Conservation (phyloP, 2,888 invertebrate species). For the Sinhomidia bicolor region DNA sequence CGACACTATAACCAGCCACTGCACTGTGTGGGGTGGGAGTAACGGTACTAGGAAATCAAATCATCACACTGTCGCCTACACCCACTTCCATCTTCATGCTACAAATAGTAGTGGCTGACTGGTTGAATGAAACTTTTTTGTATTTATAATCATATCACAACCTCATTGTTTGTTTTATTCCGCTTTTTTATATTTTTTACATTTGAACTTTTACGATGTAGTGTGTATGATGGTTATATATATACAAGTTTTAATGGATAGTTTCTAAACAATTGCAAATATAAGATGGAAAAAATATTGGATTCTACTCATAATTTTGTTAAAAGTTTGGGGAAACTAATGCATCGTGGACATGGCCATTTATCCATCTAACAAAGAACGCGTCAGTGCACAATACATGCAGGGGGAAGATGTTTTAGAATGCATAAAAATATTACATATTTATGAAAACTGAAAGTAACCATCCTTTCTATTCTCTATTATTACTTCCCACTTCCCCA, state of each 20-base stretch:
- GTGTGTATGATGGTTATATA: background rate
- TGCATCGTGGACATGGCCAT: background rate
- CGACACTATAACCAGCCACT: background rate
- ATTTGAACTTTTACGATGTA: background rate
- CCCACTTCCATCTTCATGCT: background rate
- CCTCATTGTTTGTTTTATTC: background rate
- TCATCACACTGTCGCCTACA: background rate
- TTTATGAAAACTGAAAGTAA: constrained; percentile 45
- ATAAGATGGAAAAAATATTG: background rate
- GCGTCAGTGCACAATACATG: too few relatives aligned
- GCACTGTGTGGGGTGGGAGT: too few relatives aligned
- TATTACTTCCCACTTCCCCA: constrained; percentile 12
- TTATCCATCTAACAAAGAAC: background rate
- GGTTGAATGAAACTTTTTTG: background rate
- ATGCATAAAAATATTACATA: constrained; percentile 56
- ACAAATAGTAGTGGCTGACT: too few relatives aligned
- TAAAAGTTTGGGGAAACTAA: constrained; percentile 26
- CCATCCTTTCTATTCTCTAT: background rate
- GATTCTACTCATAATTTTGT: constrained; percentile 10
- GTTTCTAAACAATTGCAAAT: background rate
- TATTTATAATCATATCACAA: background rate
- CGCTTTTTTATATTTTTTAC: too few relatives aligned
- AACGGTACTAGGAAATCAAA: too few relatives aligned
- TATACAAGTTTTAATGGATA: too few relatives aligned
- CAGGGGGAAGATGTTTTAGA: constrained; percentile 29